A percentile compares a stretch with the other conserved stretches of the same genome.
Conservation (phyloP, 2,797 vertebrate species). For the Trichosurus vulpecula region DNA sequence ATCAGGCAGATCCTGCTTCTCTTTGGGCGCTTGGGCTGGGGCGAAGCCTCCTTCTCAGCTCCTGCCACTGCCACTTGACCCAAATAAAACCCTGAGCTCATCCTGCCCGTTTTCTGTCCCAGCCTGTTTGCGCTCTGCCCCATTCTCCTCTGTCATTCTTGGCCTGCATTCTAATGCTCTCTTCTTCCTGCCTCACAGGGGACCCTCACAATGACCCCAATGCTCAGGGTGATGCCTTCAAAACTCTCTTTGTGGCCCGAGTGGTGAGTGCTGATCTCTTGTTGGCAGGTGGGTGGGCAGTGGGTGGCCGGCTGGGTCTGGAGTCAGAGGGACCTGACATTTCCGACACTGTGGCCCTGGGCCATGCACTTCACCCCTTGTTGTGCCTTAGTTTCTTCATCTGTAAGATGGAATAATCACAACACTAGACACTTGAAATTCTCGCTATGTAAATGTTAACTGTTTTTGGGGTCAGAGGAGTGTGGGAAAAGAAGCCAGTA, state of each 20-base stretch:
- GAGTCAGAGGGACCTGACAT: background rate
- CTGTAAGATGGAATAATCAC: too few species aligned
- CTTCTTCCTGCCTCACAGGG: constrained; percentile 84
- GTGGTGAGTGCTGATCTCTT: constrained; percentile 86
- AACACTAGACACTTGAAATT: background rate
- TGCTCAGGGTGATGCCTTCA: constrained; percentile 96
- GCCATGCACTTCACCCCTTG: too few species aligned
- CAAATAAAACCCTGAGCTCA: background rate
- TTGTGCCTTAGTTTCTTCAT: too few species aligned
- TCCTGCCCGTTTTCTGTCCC: background rate
- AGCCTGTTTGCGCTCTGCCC: too few species aligned
- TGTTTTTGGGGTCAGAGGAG: too few species aligned
- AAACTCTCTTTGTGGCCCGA: constrained; percentile 95
- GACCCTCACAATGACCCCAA: constrained; percentile 96
- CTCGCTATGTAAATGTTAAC: background rate
- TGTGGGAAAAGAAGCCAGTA: background rate
- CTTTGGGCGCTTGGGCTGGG: background rate
- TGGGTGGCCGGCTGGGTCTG: background rate
- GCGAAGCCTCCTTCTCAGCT: background rate
- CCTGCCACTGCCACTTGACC: background rate
- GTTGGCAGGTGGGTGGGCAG: background rate
- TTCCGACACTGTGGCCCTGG: background rate
- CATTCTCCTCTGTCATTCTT: background rate
- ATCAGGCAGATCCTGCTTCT: background rate
- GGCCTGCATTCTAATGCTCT: background rate